Evolutionary conservation across 2,888 invertebrate species (phyloP), one percentile per base, ranked within the genome.

Genomic region (Empis livida): DNA sequence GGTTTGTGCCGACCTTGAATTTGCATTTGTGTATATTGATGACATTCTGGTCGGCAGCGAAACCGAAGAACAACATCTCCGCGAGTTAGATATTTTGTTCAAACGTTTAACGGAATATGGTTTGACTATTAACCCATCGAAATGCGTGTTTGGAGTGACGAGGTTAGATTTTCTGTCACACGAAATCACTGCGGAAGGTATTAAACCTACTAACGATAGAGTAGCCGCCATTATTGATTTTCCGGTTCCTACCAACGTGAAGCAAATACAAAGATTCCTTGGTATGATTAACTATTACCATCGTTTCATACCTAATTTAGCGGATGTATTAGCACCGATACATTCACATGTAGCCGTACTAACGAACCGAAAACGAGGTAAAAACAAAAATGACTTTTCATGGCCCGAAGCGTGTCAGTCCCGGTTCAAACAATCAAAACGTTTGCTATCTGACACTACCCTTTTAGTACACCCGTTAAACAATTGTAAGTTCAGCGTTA

Each of bases 21-120:
- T 62, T 46, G 50, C 15, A 8, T 37, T 37, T 8, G 37, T 37
- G 3, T 37, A 37, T 42, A 35, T 63, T 1, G 62, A 64, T 42
- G 62, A 62, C 42, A 57, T 62, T 10, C 47, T 59, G 2, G 51
- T 61, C 6, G 56, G 56, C 13, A 57, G 58, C 5, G 17, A 44
- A 6, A 41, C 47, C 14, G 47, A 51, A 20, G 43, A 53, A 9
- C 38, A 58, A 23, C 56, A 59, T 43, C 10, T 39, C 17, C 11
- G 46, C 8, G 56, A 61, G 41, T 27, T 61, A 3, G 30, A 48
- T 8, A 35, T 6, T 3, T 49, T 58, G 10, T 51, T 59, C 3
- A 9, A 51, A 45, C 49, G 54, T 39, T 45, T 62, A 1, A 43
- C 46, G n/a, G 39, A 57, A 20, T 46, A 52, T 39, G 53, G 54